phyloP scores from a whole-genome alignment of 2,888 invertebrate genomes.

The Phyllotreta cruciferae region DNA sequence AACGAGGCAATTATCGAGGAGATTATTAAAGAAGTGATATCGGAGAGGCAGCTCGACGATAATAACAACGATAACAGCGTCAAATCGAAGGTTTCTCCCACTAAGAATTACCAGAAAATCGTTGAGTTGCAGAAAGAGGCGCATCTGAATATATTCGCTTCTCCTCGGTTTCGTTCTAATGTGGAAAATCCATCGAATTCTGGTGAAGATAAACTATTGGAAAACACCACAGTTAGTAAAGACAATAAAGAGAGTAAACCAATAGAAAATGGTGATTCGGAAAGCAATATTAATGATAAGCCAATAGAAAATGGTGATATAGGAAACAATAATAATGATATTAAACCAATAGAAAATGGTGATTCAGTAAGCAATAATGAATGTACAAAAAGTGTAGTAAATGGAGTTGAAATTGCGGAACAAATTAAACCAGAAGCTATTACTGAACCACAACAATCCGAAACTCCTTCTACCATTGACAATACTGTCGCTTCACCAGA shows the following conservation, averaged over 20 bases:
- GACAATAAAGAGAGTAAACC: conserved; percentile 5
- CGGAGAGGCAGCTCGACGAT: not conserved
- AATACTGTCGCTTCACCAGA: conserved; percentile 13
- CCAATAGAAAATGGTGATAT: not conserved
- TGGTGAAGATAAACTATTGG: too few relatives aligned
- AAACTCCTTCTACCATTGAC: not conserved
- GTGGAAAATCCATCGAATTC: not conserved
- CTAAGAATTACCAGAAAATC: conserved; percentile 21
- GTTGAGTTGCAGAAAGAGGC: conserved; percentile 28
- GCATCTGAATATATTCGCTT: conserved; percentile 37
- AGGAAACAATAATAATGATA: too few relatives aligned
- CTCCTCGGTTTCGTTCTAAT: conserved; percentile 27
- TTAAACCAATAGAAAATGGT: too few relatives aligned
- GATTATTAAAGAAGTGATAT: conserved; percentile 29
- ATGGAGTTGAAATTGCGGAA: not conserved
- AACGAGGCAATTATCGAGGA: conserved; percentile 25
- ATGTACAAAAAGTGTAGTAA: not conserved
- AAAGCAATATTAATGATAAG: not conserved
- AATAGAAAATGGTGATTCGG: not conserved
- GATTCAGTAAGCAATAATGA: not conserved
- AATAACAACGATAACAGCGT: conserved; percentile 8
- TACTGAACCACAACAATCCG: not conserved
- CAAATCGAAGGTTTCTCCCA: conserved; percentile 8
- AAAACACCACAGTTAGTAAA: not conserved
- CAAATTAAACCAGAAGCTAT: not conserved